Conservation (phyloP, 2,113 vertebrate species). For the Candoia aspera region DNA sequence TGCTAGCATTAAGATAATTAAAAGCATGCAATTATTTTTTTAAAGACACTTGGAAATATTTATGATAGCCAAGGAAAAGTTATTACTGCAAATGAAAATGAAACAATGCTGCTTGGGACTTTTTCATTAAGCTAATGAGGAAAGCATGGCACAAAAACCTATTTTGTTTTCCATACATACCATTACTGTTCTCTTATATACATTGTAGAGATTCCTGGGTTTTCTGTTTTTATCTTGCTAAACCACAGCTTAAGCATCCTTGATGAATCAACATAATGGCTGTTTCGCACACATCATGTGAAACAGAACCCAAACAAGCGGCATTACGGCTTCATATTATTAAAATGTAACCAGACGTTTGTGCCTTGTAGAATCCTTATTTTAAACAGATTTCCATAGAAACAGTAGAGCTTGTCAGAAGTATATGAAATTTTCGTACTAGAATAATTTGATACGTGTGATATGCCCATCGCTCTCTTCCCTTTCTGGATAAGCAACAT, state of each 20-base stretch:
- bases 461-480: neutral
- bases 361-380: neutral
- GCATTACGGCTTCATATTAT: neutral
- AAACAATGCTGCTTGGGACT: neutral
- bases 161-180: neutral
- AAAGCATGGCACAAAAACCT: neutral
- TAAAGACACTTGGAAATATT: neutral
- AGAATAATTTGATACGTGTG: neutral
- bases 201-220: neutral
- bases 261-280: neutral
- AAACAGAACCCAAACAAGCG: neutral
- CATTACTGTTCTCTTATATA: neutral
- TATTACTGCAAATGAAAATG: fast-evolving
- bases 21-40: slow-evolving; percentile 22
- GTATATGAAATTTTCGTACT: neutral
- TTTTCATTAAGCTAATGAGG: slow-evolving; percentile 2
- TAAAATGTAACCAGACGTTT: neutral
- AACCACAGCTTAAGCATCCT: neutral
- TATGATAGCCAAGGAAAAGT: neutral
- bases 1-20: slow-evolving; percentile 36
- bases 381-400: neutral
- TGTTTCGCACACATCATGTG: neutral
- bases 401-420: neutral
- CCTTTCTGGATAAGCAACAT: neutral
- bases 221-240: neutral